Conservation (phyloP, 2,888 invertebrate species). For the Tipula unca region DNA sequence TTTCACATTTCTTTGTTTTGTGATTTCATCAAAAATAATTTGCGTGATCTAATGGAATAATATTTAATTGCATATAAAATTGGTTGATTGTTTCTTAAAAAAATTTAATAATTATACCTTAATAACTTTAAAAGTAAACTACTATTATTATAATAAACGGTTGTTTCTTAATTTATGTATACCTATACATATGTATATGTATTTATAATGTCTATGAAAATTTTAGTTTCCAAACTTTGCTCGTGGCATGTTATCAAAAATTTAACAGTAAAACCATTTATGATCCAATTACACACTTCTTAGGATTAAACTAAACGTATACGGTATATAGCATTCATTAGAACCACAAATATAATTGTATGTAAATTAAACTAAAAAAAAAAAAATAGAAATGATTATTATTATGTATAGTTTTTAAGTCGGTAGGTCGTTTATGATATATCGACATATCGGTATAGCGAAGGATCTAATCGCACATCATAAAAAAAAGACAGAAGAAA, state of each 20-base stretch:
- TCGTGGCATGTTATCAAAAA: not conserved
- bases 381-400: not conserved
- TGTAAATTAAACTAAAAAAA: not conserved
- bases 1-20: not conserved
- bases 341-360: not conserved
- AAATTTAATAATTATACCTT: not conserved
- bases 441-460: not conserved
- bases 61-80: not conserved
- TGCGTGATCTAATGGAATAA: not conserved
- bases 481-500: not conserved
- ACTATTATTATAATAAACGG: not conserved
- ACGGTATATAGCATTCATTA: not conserved
- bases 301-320: not conserved
- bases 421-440: not conserved
- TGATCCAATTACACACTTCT: conserved; percentile 8
- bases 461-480: not conserved
- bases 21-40: not conserved
- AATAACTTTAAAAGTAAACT: not conserved
- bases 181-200: not conserved
- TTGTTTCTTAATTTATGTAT: not conserved
- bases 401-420: not conserved
- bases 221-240: not conserved
- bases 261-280: not conserved
- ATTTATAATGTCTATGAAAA: not conserved
- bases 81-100: not conserved